Percentiles rank a stretch among this genome's conserved stretches.
Conservation (phyloP, 2,113 vertebrate species). For the Xiphophorus hellerii region DNA sequence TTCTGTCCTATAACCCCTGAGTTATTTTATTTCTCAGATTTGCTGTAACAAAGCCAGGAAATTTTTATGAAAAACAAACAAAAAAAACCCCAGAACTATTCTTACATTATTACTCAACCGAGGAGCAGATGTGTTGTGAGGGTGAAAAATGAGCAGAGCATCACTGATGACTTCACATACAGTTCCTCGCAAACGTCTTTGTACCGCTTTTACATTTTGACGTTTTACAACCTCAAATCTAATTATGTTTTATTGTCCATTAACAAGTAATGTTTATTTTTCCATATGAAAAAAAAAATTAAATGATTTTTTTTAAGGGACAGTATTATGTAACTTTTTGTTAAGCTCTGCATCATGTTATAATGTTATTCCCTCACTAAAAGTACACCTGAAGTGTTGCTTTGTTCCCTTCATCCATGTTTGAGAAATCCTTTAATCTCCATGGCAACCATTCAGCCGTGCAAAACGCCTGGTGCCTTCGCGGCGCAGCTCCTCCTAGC, state of each 20-base stretch:
- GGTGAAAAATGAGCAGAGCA: conserved; percentile 1
- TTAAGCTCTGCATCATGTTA: too few relatives aligned
- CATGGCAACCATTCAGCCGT: too few relatives aligned
- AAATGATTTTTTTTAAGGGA: too few relatives aligned
- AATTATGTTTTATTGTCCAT: too few relatives aligned
- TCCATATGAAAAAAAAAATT: background rate
- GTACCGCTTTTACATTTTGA: background rate
- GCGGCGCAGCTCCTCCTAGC: too few relatives aligned
- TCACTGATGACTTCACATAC: conserved; percentile 55
- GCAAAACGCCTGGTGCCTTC: too few relatives aligned
- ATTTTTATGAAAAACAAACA: background rate
- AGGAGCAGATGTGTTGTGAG: conserved; percentile 23
- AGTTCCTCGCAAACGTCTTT: background rate
- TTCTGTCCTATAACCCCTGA: conserved; percentile 35
- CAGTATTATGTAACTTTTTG: too few relatives aligned
- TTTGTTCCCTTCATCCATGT: too few relatives aligned
- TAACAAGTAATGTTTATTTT: too few relatives aligned
- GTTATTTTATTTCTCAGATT: conserved; percentile 16
- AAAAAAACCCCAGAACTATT: background rate
- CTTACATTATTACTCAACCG: conserved; percentile 18
- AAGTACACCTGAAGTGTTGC: too few relatives aligned
- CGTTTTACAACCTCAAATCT: background rate
- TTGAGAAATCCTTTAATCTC: too few relatives aligned
- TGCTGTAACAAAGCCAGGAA: conserved; percentile 28
- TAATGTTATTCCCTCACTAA: too few relatives aligned